A percentile compares a stretch with the other conserved stretches of the same genome.
These are phyloP conservation scores for Manduca sexta DNA, from an alignment of 1,140 invertebrate species.

Conservation along the genomic window DNA sequence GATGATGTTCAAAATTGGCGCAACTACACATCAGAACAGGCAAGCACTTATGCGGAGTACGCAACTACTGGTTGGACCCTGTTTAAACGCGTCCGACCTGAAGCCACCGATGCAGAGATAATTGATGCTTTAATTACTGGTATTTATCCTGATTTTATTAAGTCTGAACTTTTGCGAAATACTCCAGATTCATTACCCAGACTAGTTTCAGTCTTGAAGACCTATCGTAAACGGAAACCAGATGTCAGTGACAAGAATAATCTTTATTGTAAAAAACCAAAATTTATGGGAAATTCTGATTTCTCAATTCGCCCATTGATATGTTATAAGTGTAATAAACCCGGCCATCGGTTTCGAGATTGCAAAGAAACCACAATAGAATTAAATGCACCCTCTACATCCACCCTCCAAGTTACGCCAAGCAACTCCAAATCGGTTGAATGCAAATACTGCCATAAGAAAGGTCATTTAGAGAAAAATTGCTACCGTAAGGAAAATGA, in stretches of 20 bases:
- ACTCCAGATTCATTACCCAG: constrained; percentile 19
- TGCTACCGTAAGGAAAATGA: constrained; percentile 20
- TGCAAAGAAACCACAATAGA: constrained; percentile 7
- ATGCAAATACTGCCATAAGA: constrained; percentile 18
- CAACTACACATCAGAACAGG: constrained; percentile 24
- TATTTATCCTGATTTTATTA: constrained; percentile 25
- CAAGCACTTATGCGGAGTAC: constrained; percentile 22
- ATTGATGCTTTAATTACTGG: constrained; percentile 23
- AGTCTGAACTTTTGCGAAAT: constrained; percentile 22
- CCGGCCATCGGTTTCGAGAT: constrained; percentile 11
- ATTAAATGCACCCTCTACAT: no score
- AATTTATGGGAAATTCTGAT: no score
- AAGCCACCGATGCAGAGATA: constrained; percentile 17
- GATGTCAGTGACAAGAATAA: neutral
- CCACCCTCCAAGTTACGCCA: no score
- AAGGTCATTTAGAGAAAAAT: constrained; percentile 19
- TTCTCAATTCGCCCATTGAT: neutral
- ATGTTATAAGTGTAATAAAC: constrained; percentile 21
- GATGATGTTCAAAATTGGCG: constrained; percentile 28
- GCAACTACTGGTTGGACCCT: constrained; percentile 21
- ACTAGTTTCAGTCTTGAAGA: constrained; percentile 25
- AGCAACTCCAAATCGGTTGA: constrained; percentile 16
- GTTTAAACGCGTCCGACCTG: constrained; percentile 18
- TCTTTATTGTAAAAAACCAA: neutral
- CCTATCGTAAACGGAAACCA: constrained; percentile 15